phyloP scores from a whole-genome alignment of 2,888 invertebrate species.

The Parthenolecanium corni region DNA sequence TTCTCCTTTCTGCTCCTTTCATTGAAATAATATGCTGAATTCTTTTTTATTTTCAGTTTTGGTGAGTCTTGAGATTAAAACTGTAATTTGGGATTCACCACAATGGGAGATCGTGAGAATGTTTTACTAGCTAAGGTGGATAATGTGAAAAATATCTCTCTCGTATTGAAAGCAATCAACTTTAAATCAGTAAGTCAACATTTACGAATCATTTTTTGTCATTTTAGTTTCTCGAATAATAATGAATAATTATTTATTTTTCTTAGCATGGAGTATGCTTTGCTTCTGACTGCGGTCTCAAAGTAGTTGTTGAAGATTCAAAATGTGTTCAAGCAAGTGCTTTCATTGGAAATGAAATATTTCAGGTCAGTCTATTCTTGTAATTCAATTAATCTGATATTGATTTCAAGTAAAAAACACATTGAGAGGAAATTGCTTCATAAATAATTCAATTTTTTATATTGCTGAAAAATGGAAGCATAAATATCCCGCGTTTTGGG shows the following conservation, averaged over 20 bases:
- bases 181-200: slow-evolving; percentile 62
- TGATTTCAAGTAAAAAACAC: too few species aligned
- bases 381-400: too few species aligned
- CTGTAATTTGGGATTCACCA: too few species aligned
- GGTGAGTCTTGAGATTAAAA: too few species aligned
- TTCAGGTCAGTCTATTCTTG: slow-evolving; percentile 40
- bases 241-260: slow-evolving; percentile 32
- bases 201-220: background rate
- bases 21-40: too few species aligned
- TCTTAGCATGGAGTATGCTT: slow-evolving; percentile 68
- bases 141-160: slow-evolving; percentile 66
- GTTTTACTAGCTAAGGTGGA: slow-evolving; percentile 54
- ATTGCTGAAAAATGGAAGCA: too few species aligned
- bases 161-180: slow-evolving; percentile 69
- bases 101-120: background rate
- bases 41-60: too few species aligned
- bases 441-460: too few species aligned
- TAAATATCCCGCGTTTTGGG: too few species aligned
- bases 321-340: slow-evolving; percentile 83
- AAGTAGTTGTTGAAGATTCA: slow-evolving; percentile 80
- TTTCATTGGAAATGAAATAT: slow-evolving; percentile 70
- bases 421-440: too few species aligned
- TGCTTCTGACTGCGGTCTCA: slow-evolving; percentile 72
- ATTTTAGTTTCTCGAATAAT: background rate
- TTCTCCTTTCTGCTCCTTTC: too few species aligned